Evolutionary conservation across 2,113 vertebrate genomes (phyloP), one percentile per base, ranked within the genome.

Genomic region (Tinamus guttatus): DNA sequence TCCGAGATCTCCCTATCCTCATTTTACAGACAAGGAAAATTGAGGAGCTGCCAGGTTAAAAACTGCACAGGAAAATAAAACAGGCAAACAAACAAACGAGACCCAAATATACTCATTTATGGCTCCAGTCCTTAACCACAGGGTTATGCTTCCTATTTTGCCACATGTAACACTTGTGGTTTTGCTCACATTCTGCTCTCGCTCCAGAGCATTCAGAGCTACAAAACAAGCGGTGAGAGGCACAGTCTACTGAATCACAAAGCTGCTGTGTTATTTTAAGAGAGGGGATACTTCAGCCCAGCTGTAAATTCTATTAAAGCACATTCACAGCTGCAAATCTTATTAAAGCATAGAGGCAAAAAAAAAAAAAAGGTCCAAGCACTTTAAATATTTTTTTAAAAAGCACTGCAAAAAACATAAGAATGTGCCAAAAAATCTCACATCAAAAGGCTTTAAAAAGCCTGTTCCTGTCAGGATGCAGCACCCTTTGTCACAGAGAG

Each of bases 291-390:
- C 92, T 94, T 89, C 84, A 94, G 45, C 91, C 81, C 94, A 94
- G 89, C 87, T 95, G 89, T 59, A 94, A 93, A 82, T 70, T 91
- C 81, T 83, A 89, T 82, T 45, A 76, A 89, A 94, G 89, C 28
- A 1, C 75, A 13, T 79, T 81, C 78, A 84, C 91, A 95, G 91
- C 95, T 95, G 94, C 94, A 91, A 85, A 87, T 40, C 84, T 87
- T 59, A 43, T 81, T 73, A 80, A 87, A 89, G 67, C 65, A 36
- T 62, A 76, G 67, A 5, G 0, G 81, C 28, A 85, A 51, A 49
- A 49, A 49, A 47, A 49, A 49, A 49, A 47, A 49, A 49, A 21
- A 49, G 9, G 16, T 62, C 85, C 41, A 62, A 1, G 75, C 6
- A 0, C 81, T 91, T 89, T 49, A 87, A 93, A 90, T 69, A 45